Evolutionary conservation across 2,797 vertebrate species (phyloP).

Genomic region (Manis crassicaudata): DNA sequence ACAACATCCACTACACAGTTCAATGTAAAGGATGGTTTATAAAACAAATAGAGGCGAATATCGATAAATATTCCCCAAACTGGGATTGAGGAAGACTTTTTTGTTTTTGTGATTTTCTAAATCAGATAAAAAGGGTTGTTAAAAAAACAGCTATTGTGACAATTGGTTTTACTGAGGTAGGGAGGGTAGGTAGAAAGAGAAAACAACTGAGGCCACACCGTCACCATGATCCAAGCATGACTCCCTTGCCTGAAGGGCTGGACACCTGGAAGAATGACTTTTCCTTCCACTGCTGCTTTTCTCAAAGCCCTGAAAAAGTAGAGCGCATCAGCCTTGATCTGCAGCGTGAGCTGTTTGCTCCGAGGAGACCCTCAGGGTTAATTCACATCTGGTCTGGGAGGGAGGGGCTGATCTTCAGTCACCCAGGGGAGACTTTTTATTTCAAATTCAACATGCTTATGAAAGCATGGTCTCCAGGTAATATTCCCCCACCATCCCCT

Average conservation of each 20-base stretch:
- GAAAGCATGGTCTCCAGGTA: background rate
- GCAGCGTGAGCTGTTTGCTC: background rate
- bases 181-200: background rate
- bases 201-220: background rate
- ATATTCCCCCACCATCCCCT: background rate
- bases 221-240: background rate
- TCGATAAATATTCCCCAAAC: background rate
- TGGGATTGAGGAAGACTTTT: background rate
- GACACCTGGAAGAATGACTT: background rate
- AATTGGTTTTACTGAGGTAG: background rate
- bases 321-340: background rate
- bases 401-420: background rate
- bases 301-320: background rate
- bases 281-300: background rate
- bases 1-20: background rate
- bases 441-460: background rate
- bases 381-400: background rate
- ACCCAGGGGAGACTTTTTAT: background rate
- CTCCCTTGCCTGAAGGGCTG: background rate
- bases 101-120: background rate
- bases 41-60: background rate
- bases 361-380: background rate
- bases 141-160: background rate
- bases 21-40: background rate
- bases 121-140: background rate